These are phyloP conservation scores for Eclectus roratus DNA, from an alignment of 2,113 vertebrate genomes.

Conservation along the genomic window DNA sequence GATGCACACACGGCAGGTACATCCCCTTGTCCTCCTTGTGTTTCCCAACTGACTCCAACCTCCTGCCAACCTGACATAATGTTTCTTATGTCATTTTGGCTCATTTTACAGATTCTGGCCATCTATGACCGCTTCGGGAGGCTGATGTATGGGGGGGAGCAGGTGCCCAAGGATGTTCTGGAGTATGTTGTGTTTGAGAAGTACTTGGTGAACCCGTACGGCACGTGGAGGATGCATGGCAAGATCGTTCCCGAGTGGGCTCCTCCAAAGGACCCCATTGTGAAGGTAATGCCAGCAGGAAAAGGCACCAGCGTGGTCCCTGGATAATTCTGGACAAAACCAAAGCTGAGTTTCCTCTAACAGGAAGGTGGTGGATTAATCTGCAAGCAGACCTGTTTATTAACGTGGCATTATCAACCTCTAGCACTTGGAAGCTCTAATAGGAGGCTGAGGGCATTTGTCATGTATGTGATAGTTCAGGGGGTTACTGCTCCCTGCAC, in stretches of 20 bases:
- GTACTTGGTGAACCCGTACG: conserved; percentile 83
- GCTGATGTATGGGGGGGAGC: conserved; percentile 89
- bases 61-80: fast-evolving
- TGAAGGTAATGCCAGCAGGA: conserved; percentile 79
- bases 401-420: neutral
- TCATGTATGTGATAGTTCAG: fast-evolving
- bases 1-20: conserved; percentile 91
- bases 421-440: neutral
- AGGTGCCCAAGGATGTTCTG: conserved; percentile 85
- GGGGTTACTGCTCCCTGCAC: neutral
- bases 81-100: neutral
- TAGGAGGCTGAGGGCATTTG: neutral
- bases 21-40: fast-evolving
- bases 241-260: conserved; percentile 79
- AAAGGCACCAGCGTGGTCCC: neutral
- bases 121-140: conserved; percentile 95
- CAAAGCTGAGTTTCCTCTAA: neutral
- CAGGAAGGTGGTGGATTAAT: fast-evolving
- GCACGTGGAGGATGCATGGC: conserved; percentile 77
- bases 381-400: neutral
- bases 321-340: neutral
- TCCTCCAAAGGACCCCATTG: conserved; percentile 85
- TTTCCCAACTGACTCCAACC: neutral
- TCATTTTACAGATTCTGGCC: conserved; percentile 78
- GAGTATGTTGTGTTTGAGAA: conserved; percentile 93